These are phyloP conservation scores for Meghimatium bilineatum DNA, from an alignment of 2,888 invertebrate genomes.

Conservation along the genomic window DNA sequence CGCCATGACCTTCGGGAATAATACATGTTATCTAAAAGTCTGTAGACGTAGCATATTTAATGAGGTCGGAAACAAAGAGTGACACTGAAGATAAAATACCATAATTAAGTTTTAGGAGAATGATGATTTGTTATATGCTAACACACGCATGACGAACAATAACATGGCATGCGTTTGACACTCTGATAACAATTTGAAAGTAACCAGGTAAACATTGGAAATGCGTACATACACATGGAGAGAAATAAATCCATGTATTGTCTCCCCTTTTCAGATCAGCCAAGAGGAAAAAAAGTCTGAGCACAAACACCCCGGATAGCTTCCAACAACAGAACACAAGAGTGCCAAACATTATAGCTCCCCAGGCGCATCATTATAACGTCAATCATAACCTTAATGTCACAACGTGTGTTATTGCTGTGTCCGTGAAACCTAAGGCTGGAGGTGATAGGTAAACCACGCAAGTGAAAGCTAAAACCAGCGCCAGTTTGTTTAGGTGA, in stretches of 20 bases:
- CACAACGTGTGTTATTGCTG: conserved; percentile 21
- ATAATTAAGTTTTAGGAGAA: neutral
- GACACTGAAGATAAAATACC: no score
- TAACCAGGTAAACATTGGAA: conserved; percentile 9
- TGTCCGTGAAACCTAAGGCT: neutral
- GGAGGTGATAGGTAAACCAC: neutral
- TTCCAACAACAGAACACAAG: neutral
- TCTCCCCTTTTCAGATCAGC: neutral
- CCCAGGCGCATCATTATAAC: conserved; percentile 1
- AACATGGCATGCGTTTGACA: neutral
- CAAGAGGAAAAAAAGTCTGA: neutral
- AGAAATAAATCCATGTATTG: neutral
- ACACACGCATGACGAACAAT: conserved; percentile 3
- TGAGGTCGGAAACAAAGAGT: neutral
- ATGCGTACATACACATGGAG: neutral
- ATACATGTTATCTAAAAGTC: no score
- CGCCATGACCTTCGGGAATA: no score
- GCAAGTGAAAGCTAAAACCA: neutral
- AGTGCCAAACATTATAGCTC: neutral
- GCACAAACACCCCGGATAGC: conserved; percentile 17
- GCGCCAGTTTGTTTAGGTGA: neutral
- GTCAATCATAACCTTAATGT: conserved; percentile 30
- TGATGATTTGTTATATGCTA: no score
- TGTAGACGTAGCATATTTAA: neutral
- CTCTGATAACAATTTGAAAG: neutral